Percentiles rank a stretch among this genome's conserved stretches.
Conservation (phyloP, 2,888 invertebrate genomes). For the Trachelus tabidus region DNA sequence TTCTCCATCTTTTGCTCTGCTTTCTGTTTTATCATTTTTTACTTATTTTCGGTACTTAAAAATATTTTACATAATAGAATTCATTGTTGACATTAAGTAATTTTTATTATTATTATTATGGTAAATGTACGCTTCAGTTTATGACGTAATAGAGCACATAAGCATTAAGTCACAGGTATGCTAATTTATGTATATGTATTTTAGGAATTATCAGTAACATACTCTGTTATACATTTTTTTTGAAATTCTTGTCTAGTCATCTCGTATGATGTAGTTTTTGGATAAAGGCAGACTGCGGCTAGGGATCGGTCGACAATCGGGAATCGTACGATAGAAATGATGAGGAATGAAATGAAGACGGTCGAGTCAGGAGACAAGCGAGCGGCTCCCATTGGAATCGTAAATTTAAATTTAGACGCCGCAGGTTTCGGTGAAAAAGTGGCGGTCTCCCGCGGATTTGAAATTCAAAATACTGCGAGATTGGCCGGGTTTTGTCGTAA, state of each 20-base stretch:
- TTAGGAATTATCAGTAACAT: neutral
- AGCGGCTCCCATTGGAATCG: constrained; percentile 27
- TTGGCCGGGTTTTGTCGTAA: constrained; percentile 54
- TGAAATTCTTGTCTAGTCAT: neutral
- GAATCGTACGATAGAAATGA: constrained; percentile 2
- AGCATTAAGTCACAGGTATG: neutral
- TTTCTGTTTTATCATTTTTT: constrained; percentile 8
- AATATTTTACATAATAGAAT: neutral
- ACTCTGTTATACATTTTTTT: neutral
- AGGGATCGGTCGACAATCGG: neutral
- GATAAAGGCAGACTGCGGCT: neutral
- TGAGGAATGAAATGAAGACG: constrained; percentile 34
- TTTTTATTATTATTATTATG: neutral
- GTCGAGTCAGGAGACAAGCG: constrained; percentile 20
- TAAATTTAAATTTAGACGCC: constrained; percentile 39
- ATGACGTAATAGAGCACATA: neutral
- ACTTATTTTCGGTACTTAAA: neutral
- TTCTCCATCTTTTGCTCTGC: constrained; percentile 14
- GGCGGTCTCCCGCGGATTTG: constrained; percentile 32
- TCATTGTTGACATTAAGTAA: neutral
- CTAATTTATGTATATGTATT: neutral
- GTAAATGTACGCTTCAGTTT: neutral
- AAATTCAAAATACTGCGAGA: constrained; percentile 48
- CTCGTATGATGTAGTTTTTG: neutral
- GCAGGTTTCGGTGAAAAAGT: constrained; percentile 30